Percentiles rank a stretch among this genome's conserved stretches.
Evolutionary conservation across 2,797 vertebrate species (phyloP).

Genomic region (Carcharodon carcharias): DNA sequence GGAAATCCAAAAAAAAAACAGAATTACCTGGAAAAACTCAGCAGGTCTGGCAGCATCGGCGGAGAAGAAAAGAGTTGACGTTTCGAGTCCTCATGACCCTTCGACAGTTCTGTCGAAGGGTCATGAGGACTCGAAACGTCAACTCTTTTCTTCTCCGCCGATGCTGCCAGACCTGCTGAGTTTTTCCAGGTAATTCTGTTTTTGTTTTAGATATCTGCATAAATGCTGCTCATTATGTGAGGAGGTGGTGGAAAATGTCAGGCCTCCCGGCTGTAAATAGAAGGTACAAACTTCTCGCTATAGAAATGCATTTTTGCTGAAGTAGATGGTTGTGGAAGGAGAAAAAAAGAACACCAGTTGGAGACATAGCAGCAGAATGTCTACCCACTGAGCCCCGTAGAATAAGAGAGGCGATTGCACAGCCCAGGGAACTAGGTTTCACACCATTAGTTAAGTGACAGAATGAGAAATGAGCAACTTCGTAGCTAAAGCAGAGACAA

Average conservation of each 20-base stretch:
- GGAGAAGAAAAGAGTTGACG: no score
- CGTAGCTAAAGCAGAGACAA: conserved; percentile 47
- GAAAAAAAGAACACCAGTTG: conserved; percentile 50
- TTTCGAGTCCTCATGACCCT: no score
- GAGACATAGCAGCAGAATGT: conserved; percentile 63
- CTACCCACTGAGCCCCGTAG: conserved; percentile 58
- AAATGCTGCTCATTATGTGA: not conserved
- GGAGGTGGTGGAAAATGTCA: not conserved
- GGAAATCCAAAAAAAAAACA: no score
- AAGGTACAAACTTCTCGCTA: not conserved
- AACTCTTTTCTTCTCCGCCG: no score
- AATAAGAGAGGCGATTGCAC: conserved; percentile 62
- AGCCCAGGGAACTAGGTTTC: conserved; percentile 66
- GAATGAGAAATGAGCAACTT: conserved; percentile 69
- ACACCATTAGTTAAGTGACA: conserved; percentile 79
- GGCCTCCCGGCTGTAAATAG: not conserved
- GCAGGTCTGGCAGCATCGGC: no score
- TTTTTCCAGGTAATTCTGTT: no score
- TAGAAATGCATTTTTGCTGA: not conserved
- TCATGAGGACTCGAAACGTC: no score
- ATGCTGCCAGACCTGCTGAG: no score
- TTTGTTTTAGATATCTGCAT: not conserved
- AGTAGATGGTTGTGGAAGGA: conserved; percentile 48
- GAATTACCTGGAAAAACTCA: no score
- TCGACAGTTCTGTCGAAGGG: no score